These are phyloP conservation scores for Ditula angustiorana DNA, from an alignment of 2,888 invertebrate species.

Conservation along the genomic window DNA sequence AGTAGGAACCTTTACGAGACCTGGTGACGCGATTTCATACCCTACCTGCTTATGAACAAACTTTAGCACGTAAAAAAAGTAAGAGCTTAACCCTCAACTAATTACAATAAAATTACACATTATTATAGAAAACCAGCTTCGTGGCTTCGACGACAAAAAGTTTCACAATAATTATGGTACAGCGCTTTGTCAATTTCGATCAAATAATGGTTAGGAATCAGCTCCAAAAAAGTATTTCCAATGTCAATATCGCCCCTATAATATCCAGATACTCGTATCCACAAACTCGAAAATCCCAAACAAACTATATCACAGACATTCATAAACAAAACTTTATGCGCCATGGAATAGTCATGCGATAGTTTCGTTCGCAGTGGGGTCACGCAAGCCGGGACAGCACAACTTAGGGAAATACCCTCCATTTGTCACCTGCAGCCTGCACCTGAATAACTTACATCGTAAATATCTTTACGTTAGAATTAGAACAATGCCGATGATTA, in stretches of 20 bases:
- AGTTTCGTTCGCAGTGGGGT: constrained; percentile 54
- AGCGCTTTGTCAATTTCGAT: too few relatives aligned
- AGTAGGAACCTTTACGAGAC: too few relatives aligned
- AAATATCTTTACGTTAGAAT: constrained; percentile 33
- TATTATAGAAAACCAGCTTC: too few relatives aligned
- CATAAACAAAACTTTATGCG: constrained; percentile 62
- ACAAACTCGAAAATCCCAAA: constrained; percentile 53
- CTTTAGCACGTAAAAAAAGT: too few relatives aligned
- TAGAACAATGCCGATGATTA: constrained; percentile 18
- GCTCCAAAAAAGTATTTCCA: too few relatives aligned
- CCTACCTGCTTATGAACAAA: too few relatives aligned
- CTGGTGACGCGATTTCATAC: too few relatives aligned
- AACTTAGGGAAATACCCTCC: constrained; percentile 48
- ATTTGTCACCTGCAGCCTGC: constrained; percentile 51
- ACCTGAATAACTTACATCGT: constrained; percentile 41
- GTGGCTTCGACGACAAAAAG: background rate
- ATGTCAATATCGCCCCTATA: background rate
- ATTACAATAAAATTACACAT: too few relatives aligned
- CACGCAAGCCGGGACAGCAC: constrained; percentile 55
- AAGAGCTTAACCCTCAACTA: too few relatives aligned
- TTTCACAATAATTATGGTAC: background rate
- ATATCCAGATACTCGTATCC: background rate
- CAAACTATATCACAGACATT: constrained; percentile 59
- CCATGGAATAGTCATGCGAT: constrained; percentile 63
- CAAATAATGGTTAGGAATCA: too few relatives aligned